Evolutionary conservation across 2,797 vertebrate species (phyloP).

Genomic region (Pipistrellus kuhlii): DNA sequence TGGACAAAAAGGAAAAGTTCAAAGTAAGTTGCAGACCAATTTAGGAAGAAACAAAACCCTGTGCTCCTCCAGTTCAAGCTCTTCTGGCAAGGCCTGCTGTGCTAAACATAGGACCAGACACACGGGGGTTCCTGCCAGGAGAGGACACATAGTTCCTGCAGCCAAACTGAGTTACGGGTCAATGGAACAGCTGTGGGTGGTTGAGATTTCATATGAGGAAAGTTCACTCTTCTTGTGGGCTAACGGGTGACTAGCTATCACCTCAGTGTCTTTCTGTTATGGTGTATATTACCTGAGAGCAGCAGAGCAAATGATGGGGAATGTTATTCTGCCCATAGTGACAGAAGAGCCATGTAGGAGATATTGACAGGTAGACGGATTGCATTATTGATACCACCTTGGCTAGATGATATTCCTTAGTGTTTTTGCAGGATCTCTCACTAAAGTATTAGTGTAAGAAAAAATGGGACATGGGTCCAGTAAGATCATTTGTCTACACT

Average conservation of each 20-base stretch:
- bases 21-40: not conserved
- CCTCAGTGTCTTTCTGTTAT: not conserved
- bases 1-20: not conserved
- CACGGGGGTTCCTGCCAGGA: fast-evolving
- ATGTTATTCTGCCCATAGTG: not conserved
- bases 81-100: not conserved
- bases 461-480: not conserved
- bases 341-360: not conserved
- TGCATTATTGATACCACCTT: not conserved
- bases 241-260: not conserved
- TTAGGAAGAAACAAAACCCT: not conserved
- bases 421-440: not conserved
- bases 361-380: not conserved
- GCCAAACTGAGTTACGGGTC: not conserved
- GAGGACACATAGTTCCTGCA: not conserved
- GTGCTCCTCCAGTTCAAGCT: not conserved
- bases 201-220: not conserved
- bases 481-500: not conserved
- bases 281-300: not conserved
- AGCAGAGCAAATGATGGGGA: not conserved
- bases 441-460: not conserved
- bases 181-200: not conserved
- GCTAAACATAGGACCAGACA: not conserved
- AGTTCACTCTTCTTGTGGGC: not conserved
- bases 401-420: not conserved